Base-by-base conservation (phyloP, 2,888 invertebrate species). In the Pyralis farinalis region DNA sequence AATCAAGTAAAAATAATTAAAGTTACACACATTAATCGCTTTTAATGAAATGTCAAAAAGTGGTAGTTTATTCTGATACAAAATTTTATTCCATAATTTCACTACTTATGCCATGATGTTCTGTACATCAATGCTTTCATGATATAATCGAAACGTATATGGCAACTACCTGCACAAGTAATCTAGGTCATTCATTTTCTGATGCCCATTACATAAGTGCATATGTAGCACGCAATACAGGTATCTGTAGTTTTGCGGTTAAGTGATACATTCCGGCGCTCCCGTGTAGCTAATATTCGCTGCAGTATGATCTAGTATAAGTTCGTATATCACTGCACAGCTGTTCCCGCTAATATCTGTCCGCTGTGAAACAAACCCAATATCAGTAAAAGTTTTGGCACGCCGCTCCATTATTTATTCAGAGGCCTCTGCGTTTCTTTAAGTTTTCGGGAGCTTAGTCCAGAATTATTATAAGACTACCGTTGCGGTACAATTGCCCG, bases 381-480 rank as follows among this genome's bases (percentile, higher is more conserved):
- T 82, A 82, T 78, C 73, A 68, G 71, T 69, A 72, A 75, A 81
- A 81, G 71, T 81, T 81, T 69, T 53, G 65, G 55, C 60, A 53
- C 57, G 53, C 51, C 47, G 53, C 62, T 60, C 60, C 71, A 75
- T 80, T 78, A 78, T 76, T 80, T 79, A 83, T 82, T 82, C 77
- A 77, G 65, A 67, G 64, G 55, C 67, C 65, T 68, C 62, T 66
- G 65, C 62, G 65, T 75, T 75, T 67, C 71, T 76, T 72, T 58
- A 69, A 72, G 63, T n/a, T 71, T 71, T 63, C 46, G 53, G 65
- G 65, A 55, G 62, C 53, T 58, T 53, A 51, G 53, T 44, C 50
- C 45, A 43, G 53, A 52, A 59, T 68, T 73, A 65, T 73, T 67
- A 68, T 58, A 59, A 63, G 49, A 47, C 53, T 54, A 51, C 53